Evolutionary conservation across 92 coral and sea anemone species (phyloP), one percentile per base, ranked within the genome.

Genomic region (Porites cylindrica): DNA sequence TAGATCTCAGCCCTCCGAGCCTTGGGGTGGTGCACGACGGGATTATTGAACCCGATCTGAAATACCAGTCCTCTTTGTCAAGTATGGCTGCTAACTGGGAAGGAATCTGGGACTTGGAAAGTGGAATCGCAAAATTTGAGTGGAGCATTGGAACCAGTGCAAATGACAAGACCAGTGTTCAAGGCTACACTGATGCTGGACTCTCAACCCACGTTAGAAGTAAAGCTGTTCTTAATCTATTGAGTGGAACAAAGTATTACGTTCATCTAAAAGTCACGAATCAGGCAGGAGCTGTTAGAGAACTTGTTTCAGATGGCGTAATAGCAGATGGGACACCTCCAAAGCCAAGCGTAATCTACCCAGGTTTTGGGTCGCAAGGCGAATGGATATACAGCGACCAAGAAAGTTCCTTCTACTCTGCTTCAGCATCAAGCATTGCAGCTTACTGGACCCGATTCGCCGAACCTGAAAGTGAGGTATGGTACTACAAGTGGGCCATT

Each of bases 401-500:
- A 13, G 95, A 96, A n/a, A 77, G 80, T 2, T 75, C 83, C 54
- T 95, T 93, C 76, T 97, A 92, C 75, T 80, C 96, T 1, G 88
- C 98, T 19, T 86, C 75, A 43, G 82, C 87, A 13, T 67, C 94
- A 11, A 77, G 56, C 29, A 86, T 97, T 51, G 83, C 90, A 29
- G 97, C 93, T 20, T 87, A 94, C 80, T 97, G 99, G 99, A 73
- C 81, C 0, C 83, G 87, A 17, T 97, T 97, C 78, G 75, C 73
- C 43, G 99, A 97, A 84, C 85, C 77, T 20, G 99, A 95, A 78
- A 95, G 99, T 83, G 92, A 93, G 79, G 66, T 95, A 21, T 97
- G 99, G 99, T 97, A 88, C 86, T 95, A 95, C 90, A 97, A 97
- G 81, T 95, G 98, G 99, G 97, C 97, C 51, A 90, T 97, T 62